These are phyloP conservation scores for Brachirus orientalis DNA, from an alignment of 2,113 vertebrate species.

Conservation along the genomic window DNA sequence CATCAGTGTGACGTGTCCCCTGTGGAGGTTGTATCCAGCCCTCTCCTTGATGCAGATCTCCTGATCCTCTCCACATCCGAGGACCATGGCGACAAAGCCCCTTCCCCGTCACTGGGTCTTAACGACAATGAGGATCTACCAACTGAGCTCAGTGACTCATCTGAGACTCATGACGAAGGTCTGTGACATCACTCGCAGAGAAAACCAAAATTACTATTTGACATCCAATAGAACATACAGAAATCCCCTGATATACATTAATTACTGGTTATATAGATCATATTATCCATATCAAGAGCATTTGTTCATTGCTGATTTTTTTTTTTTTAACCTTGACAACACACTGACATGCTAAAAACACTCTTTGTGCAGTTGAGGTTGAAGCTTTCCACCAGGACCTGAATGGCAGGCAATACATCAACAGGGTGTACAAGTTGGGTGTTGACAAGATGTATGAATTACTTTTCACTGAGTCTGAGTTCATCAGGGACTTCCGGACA, in stretches of 20 bases:
- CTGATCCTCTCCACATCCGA: background rate
- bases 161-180: conserved; percentile 97
- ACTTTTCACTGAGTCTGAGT: conserved; percentile 95
- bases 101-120: conserved; percentile 93
- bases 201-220: too few relatives aligned
- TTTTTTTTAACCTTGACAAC: too few relatives aligned
- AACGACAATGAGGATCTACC: conserved; percentile 98
- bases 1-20: background rate
- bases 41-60: background rate
- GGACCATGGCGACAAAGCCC: conserved; percentile 22
- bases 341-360: background rate
- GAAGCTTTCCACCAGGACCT: conserved; percentile 96
- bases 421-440: conserved; percentile 95
- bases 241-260: too few relatives aligned
- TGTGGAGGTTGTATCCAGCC: background rate
- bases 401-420: conserved; percentile 94
- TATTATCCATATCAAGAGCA: too few relatives aligned
- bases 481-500: conserved; percentile 97
- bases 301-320: too few relatives aligned
- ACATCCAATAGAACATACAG: too few relatives aligned
- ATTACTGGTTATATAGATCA: too few relatives aligned
- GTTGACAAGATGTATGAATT: conserved; percentile 96
- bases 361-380: conserved; percentile 85
- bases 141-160: conserved; percentile 98
- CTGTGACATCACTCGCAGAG: background rate